Evolutionary conservation across 53 echinoderm and acorn worm genomes (phyloP).

Genomic region (Paracentrotus lividus): DNA sequence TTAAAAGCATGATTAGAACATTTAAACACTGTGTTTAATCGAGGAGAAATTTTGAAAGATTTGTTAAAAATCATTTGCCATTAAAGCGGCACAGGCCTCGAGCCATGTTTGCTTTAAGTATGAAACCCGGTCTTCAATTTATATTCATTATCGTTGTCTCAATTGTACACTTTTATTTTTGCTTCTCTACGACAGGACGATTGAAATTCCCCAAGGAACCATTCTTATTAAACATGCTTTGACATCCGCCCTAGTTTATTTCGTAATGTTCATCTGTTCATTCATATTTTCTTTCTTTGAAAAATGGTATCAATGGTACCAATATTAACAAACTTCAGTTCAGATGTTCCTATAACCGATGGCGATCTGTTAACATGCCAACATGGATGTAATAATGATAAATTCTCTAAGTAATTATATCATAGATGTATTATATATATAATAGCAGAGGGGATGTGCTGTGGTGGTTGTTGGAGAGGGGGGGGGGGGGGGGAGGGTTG

Average conservation of each 20-base stretch:
- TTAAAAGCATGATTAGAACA: not conserved
- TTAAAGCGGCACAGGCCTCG: not conserved
- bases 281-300: not conserved
- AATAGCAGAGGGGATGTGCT: no score
- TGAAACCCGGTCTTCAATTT: conserved; percentile 17
- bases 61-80: no score
- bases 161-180: not conserved
- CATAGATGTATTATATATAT: not conserved
- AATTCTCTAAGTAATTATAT: conserved; percentile 5
- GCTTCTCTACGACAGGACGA: not conserved
- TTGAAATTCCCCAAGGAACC: not conserved
- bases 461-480: no score
- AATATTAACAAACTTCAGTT: not conserved
- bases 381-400: conserved; percentile 35
- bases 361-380: conserved; percentile 25
- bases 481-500: not conserved
- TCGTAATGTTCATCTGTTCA: no score
- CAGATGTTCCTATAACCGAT: not conserved
- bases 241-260: conserved; percentile 21
- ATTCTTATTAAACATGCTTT: not conserved
- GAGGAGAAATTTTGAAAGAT: no score
- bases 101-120: not conserved
- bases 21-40: not conserved
- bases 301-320: not conserved
- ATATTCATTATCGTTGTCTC: not conserved